Evolutionary conservation across 2,797 vertebrate species (phyloP), one percentile per base, ranked within the genome.

Genomic region (Arremon aurantiirostris): DNA sequence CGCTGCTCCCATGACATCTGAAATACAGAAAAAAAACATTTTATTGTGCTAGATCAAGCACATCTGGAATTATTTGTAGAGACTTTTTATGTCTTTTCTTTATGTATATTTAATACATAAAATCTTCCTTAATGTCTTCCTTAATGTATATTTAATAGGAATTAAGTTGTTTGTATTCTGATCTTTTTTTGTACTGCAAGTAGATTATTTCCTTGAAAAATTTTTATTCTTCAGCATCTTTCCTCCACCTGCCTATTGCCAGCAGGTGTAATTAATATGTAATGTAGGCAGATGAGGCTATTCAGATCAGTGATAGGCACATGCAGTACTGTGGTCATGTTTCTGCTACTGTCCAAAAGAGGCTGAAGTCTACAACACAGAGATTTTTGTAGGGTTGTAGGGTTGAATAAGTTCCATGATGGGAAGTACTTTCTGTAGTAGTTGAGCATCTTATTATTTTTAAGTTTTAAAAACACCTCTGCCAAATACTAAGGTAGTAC

Each of bases 341-440:
- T 75, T 83, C 7, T 28, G 6, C 53, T 72, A 23, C 34, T 49
- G 30, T 21, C 35, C n/a, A 27, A 65, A 85, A 76, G 52, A 57
- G 12, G 11, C 24, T 65, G 72, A 83, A 77, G 73, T 89, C 88
- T 77, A 35, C 92, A 83, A 73, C 47, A 55, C 65, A 83, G 61
- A 90, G 64, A 27, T 39, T n/a, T 37, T 50, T 52, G 47, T 37
- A 53, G 79, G 77, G 50, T 50, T 52, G 47, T 37, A 53, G 79
- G 77, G 50, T 21, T 37, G 26, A 95, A 63, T 87, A 55, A 94
- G 55, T 72, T 96, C 75, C 72, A 5, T 65, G 81, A 77, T 87
- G 85, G 91, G 86, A 96, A 89, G 66, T 85, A 81, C 41, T 91
- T 95, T 83, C 86, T 96, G 70, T 85, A 90, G 61, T 24, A 55